Evolutionary conservation across 2,113 vertebrate genomes (phyloP), one percentile per base, ranked within the genome.

Genomic region (Cephalopterus ornatus): DNA sequence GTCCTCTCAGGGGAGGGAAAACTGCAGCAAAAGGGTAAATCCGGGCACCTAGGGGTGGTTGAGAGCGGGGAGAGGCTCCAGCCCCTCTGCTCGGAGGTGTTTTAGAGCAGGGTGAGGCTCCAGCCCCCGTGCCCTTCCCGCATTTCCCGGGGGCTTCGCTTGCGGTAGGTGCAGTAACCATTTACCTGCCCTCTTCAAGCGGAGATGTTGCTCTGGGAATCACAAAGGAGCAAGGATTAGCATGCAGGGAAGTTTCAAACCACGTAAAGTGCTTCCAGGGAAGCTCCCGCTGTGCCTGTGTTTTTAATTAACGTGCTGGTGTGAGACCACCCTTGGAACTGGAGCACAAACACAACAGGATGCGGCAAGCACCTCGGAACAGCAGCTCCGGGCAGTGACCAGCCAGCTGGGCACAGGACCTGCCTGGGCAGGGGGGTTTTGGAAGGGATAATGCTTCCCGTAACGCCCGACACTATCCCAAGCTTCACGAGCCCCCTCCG

Each of bases 241-340:
- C 77, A 23, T 49, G 93, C 77, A 67, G 85, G 41, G 21, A 95
- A 96, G 74, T 93, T 92, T 84, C 58, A 42, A 77, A 85, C 55
- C 53, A 92, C 88, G 95, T 81, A 83, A 96, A 96, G 92, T 1
- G 84, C 81, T 70, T 77, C 89, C 41, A 47, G 91, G 89, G 95
- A 58, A 72, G 85, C 77, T 46, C 88, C 71, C 6, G 81, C 76
- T 18, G 73, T 8, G 62, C 33, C 79, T 21, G 23, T 87, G 91
- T 4, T 94, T 98, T 92, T 97, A 89, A 97, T 95, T 93, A 97
- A 90, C 66, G 7, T 3, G 67, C 87, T n/a, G 89, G 81, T 41
- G 85, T 20, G 89, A 92, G 89, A 95, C 68, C 86, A 92, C 91
- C 80, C 77, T 83, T 32, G 77, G 37, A 92, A 16, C 14, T 3